A percentile compares a stretch with the other conserved stretches of the same genome.
phyloP scores from a whole-genome alignment of 2,113 vertebrate genomes.

The Origma solitaria region DNA sequence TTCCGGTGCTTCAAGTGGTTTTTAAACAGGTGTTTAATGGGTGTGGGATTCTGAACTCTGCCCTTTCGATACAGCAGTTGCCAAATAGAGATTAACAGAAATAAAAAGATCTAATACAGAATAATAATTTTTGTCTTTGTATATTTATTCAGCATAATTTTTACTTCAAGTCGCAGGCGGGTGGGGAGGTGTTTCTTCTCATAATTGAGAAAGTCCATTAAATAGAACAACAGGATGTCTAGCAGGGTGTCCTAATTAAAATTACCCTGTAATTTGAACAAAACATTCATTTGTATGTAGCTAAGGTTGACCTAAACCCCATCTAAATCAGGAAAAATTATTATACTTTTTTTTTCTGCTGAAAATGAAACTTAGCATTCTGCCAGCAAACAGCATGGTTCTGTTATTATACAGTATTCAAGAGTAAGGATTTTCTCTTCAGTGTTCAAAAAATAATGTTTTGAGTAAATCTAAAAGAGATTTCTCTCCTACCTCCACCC shows the following conservation, averaged over 20 bases:
- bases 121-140: constrained; percentile 17
- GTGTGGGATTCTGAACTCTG: constrained; percentile 47
- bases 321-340: constrained; percentile 37
- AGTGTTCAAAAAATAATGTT: neutral
- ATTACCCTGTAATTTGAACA: constrained; percentile 57
- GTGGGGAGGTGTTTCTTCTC: constrained; percentile 17
- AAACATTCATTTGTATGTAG: constrained; percentile 51
- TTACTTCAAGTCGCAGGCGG: neutral
- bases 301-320: constrained; percentile 52
- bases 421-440: neutral
- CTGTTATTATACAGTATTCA: neutral
- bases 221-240: constrained; percentile 57
- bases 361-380: constrained; percentile 31
- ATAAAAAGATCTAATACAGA: neutral
- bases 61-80: constrained; percentile 25
- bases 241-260: constrained; percentile 61
- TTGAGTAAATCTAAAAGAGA: neutral
- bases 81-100: constrained; percentile 45
- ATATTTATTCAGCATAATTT: constrained; percentile 42
- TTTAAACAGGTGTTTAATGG: constrained; percentile 63
- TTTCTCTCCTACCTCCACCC: neutral
- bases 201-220: constrained; percentile 62
- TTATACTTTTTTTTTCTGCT: neutral
- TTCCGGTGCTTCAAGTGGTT: constrained; percentile 49
- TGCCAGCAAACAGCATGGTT: constrained; percentile 21